These are phyloP conservation scores for Selene dorsalis DNA, from an alignment of 2,797 vertebrate species.

Conservation along the genomic window DNA sequence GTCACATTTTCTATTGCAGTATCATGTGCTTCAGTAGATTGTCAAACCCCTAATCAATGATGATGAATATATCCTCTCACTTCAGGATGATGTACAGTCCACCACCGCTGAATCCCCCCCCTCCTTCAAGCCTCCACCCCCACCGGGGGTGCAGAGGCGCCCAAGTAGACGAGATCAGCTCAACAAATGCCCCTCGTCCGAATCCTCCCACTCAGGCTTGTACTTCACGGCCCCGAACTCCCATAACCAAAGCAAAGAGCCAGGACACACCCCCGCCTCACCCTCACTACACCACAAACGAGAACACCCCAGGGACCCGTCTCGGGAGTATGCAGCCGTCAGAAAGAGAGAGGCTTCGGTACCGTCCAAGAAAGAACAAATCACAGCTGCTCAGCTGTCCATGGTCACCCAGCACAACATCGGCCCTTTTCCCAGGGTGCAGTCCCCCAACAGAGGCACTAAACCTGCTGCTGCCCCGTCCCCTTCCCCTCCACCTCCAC, in stretches of 20 bases:
- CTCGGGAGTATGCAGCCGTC: conserved; percentile 61
- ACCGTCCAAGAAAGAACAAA: conserved; percentile 71
- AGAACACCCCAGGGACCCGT: conserved; percentile 49
- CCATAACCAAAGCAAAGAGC: conserved; percentile 76
- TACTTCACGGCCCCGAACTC: conserved; percentile 86
- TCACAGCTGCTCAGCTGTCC: conserved; percentile 83
- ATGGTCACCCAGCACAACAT: conserved; percentile 87
- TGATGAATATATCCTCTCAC: conserved; percentile 79
- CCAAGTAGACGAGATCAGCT: conserved; percentile 80
- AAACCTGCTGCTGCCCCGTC: conserved; percentile 58
- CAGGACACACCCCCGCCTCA: conserved; percentile 33
- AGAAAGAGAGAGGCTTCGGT: conserved; percentile 67
- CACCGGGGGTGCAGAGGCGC: conserved; percentile 80
- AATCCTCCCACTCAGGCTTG: conserved; percentile 89
- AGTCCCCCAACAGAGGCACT: conserved; percentile 86
- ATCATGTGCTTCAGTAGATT: conserved; percentile 13
- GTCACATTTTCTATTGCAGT: background rate
- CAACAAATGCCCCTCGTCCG: conserved; percentile 85
- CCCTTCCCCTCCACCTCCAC: conserved; percentile 47
- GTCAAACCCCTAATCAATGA: conserved; percentile 50
- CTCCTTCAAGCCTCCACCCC: conserved; percentile 87
- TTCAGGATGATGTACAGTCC: conserved; percentile 91
- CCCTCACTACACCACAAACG: conserved; percentile 53
- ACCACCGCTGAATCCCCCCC: conserved; percentile 87
- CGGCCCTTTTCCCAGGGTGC: conserved; percentile 94